These are phyloP conservation scores for Decapterus maruadsi DNA, from an alignment of 2,797 vertebrate genomes.

Conservation along the genomic window DNA sequence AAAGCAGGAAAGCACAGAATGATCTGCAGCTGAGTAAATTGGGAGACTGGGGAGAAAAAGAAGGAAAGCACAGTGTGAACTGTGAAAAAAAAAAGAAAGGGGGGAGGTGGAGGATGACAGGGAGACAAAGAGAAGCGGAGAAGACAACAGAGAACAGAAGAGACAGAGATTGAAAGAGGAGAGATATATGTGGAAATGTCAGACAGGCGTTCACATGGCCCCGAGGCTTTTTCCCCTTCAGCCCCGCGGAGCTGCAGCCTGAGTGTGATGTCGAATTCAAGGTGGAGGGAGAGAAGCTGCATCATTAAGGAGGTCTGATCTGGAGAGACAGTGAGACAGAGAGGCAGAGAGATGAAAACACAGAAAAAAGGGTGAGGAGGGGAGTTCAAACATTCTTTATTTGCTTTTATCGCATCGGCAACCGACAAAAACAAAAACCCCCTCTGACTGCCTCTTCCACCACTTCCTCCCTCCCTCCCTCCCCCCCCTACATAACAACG, in stretches of 20 bases:
- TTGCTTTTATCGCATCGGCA: background rate
- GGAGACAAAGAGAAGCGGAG: slow-evolving; percentile 4
- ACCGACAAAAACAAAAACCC: background rate
- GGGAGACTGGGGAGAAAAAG: slow-evolving; percentile 18
- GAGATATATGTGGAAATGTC: background rate
- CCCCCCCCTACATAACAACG: too few relatives aligned
- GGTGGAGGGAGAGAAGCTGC: slow-evolving; percentile 3
- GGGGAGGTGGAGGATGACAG: background rate
- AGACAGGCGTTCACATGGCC: slow-evolving; percentile 4
- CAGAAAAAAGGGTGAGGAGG: too few relatives aligned
- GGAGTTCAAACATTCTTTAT: background rate
- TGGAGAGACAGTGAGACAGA: background rate
- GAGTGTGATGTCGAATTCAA: slow-evolving; percentile 36
- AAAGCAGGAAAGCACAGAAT: slow-evolving; percentile 1
- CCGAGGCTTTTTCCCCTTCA: slow-evolving; percentile 20
- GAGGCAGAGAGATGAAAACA: background rate
- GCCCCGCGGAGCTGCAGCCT: slow-evolving; percentile 1
- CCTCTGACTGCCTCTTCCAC: too few relatives aligned
- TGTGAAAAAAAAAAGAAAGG: slow-evolving; percentile 5
- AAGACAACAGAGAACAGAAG: background rate
- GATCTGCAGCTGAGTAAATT: slow-evolving; percentile 16
- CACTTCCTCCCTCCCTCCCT: too few relatives aligned
- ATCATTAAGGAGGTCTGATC: background rate
- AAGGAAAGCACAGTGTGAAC: slow-evolving; percentile 11
- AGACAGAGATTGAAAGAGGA: slow-evolving; percentile 6